Evolutionary conservation across 2,888 invertebrate genomes (phyloP), one percentile per base, ranked within the genome.

Genomic region (Pollenia griseotomentosa): DNA sequence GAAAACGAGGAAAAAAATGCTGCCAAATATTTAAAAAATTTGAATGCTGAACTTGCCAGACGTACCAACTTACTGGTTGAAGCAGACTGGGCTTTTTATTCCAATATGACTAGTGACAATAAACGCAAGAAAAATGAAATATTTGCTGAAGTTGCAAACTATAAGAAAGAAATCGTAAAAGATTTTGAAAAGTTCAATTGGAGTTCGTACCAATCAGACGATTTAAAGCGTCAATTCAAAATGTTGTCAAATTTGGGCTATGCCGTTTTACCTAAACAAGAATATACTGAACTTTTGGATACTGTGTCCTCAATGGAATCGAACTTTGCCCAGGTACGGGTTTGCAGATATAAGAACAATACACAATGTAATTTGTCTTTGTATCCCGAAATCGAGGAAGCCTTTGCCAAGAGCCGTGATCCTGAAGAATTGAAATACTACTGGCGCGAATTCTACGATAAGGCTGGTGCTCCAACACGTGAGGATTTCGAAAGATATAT

Each of bases 401-500:
- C 96, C 14, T 94, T 97, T 88, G 93, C 95, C 0, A 95, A 93
- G 51, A 97, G 96, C 78, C 95, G 96, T 73, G 95, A 98, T 91
- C 96, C 96, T 1, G 96, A 97, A 14, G 96, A 97, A 90, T 93
- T 98, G 88, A 95, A 96, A 90, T 95, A 97, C 90, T 94, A 95
- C 2, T 98, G 98, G 98, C 92, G 95, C 5, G 95, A 96, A 90
- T 98, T 97, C 96, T 95, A 98, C 89, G 95, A 96, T 73, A 95
- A 94, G 46, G 96, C 96, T 0, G 97, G 96, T 0, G 95, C 96
- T 6, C 94, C 94, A 79, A 94, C 96, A 0, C 94, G 95, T 42
- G 91, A 94, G 6, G 94, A 95, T 87, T 97, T 95, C 91, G 95
- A 95, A 59, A 94, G 95, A 84, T 97, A 97, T 90, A 95, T 96